These are phyloP conservation scores for Cheilosia variabilis DNA, from an alignment of 2,888 invertebrate species.

Conservation along the genomic window DNA sequence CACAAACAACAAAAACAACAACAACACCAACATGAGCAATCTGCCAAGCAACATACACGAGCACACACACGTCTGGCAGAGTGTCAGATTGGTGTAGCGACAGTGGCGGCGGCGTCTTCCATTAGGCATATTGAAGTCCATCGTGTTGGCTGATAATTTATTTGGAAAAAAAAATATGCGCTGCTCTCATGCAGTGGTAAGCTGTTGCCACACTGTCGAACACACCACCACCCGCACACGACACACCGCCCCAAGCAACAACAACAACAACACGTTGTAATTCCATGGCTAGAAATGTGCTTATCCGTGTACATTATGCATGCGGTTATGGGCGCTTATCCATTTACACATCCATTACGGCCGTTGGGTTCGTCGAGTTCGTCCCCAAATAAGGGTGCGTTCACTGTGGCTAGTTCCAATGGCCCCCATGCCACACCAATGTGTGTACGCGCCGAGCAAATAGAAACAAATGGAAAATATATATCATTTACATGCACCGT, in stretches of 20 bases:
- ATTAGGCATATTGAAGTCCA: constrained; percentile 69
- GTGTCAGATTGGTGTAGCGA: constrained; percentile 50
- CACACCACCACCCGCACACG: constrained; percentile 25
- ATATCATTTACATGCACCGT: constrained; percentile 58
- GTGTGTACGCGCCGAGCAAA: constrained; percentile 46
- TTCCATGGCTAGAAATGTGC: constrained; percentile 54
- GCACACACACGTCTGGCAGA: constrained; percentile 46
- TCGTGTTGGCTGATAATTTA: constrained; percentile 53
- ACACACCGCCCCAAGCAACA: constrained; percentile 1
- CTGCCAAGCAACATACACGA: constrained; percentile 18
- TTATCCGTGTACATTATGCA: constrained; percentile 62
- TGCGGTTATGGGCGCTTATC: constrained; percentile 69
- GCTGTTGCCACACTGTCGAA: constrained; percentile 40
- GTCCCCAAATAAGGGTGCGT: constrained; percentile 75
- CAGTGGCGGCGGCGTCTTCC: constrained; percentile 23
- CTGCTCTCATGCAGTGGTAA: constrained; percentile 14
- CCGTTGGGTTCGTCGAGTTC: constrained; percentile 50
- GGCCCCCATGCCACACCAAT: constrained; percentile 57
- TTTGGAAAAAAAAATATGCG: constrained; percentile 26
- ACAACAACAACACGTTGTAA: constrained; percentile 50
- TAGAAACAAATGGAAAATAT: constrained; percentile 65
- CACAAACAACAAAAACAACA: constrained; percentile 36
- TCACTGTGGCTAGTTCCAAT: constrained; percentile 41
- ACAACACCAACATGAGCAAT: constrained; percentile 5
- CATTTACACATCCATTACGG: constrained; percentile 54